Evolutionary conservation across 2,888 invertebrate genomes (phyloP).

Genomic region (Leptopilina syphax): DNA sequence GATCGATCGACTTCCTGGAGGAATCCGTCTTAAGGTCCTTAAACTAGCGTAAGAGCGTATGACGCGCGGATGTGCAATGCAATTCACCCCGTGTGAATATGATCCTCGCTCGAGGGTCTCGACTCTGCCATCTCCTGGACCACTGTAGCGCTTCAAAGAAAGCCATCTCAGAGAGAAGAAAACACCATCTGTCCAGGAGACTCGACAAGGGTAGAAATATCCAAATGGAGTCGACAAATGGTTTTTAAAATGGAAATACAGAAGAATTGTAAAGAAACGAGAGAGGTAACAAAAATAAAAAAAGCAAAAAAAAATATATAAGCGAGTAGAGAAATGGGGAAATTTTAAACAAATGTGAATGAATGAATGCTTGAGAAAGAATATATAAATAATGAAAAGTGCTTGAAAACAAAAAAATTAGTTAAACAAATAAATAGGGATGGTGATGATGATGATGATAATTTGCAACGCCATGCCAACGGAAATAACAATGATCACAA

Average conservation of each 20-base stretch:
- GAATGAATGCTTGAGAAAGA: no score
- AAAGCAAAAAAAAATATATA: background rate
- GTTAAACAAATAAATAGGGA: background rate
- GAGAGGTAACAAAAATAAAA: background rate
- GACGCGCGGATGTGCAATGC: slow-evolving; percentile 30
- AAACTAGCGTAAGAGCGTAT: slow-evolving; percentile 39
- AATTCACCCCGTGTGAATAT: slow-evolving; percentile 3
- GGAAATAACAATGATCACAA: slow-evolving; percentile 45
- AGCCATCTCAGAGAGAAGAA: background rate
- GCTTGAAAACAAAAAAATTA: no score
- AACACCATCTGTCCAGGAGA: slow-evolving; percentile 14
- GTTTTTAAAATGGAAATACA: slow-evolving; percentile 16
- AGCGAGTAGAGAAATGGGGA: background rate
- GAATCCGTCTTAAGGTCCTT: slow-evolving; percentile 40
- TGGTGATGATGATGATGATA: slow-evolving; percentile 14
- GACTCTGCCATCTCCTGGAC: slow-evolving; percentile 29
- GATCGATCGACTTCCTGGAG: slow-evolving; percentile 46
- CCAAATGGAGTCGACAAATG: background rate
- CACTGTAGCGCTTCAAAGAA: background rate
- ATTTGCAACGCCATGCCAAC: slow-evolving; percentile 37
- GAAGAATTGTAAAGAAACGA: background rate
- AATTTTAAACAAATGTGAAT: background rate
- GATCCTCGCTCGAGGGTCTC: slow-evolving; percentile 25
- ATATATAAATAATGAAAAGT: background rate
- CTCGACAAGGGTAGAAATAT: background rate